Evolutionary conservation across 1,140 invertebrate genomes (phyloP).

Genomic region (Drosophila bifasciata): DNA sequence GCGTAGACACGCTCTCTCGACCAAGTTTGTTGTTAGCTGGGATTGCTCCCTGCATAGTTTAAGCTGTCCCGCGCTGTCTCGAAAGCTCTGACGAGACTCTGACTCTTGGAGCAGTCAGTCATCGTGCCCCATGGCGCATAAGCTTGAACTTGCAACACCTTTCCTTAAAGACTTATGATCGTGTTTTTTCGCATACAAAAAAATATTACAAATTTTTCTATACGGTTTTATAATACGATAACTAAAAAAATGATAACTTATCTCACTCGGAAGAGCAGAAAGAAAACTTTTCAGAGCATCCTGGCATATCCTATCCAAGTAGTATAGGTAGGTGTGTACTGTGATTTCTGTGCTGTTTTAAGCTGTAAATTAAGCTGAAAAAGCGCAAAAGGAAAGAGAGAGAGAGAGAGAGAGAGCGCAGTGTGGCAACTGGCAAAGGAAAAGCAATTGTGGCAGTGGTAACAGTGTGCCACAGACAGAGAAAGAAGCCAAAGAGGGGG

Average conservation of each 20-base stretch:
- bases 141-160: constrained; percentile 1
- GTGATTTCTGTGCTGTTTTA: constrained; percentile 16
- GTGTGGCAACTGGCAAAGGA: neutral
- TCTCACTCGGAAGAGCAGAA: neutral
- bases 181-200: constrained; percentile 41
- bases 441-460: neutral
- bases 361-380: neutral
- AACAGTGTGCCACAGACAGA: too few species aligned
- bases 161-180: constrained; percentile 44
- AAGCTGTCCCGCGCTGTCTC: constrained; percentile 21
- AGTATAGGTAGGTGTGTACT: constrained; percentile 1
- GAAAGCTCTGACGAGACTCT: neutral
- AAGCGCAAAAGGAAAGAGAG: too few species aligned
- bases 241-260: constrained; percentile 39
- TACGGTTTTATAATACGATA: constrained; percentile 16
- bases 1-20: constrained; percentile 30
- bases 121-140: too few species aligned
- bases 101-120: too few species aligned
- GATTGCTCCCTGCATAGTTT: constrained; percentile 50
- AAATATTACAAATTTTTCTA: constrained; percentile 38
- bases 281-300: constrained; percentile 17
- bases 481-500: too few species aligned
- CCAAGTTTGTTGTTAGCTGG: constrained; percentile 56
- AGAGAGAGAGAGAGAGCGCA: neutral
- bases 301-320: too few species aligned